Evolutionary conservation across 2,888 invertebrate genomes (phyloP).

Genomic region (Choristoneura rosaceana): DNA sequence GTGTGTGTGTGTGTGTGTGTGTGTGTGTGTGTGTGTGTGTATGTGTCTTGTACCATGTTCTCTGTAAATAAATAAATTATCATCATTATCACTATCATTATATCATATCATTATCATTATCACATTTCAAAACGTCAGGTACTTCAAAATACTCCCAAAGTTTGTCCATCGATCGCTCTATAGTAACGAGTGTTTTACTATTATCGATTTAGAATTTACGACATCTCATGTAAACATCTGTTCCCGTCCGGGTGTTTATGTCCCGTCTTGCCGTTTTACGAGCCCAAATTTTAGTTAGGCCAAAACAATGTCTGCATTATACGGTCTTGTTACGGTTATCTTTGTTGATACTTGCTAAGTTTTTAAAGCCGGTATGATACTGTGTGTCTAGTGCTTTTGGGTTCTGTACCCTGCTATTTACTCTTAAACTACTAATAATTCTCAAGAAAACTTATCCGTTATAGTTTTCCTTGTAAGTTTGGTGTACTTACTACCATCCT

Average conservation of each 20-base stretch:
- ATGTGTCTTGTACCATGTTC: too few relatives aligned
- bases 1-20: too few relatives aligned
- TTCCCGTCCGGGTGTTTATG: constrained; percentile 23
- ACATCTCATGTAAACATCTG: constrained; percentile 23
- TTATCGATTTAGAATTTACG: constrained; percentile 31
- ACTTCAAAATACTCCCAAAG: neutral
- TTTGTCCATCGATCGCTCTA: neutral
- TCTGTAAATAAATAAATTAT: too few relatives aligned
- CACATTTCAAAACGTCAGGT: neutral
- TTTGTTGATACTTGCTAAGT: neutral
- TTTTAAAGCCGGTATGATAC: neutral
- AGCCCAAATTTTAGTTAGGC: constrained; percentile 18
- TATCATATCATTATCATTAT: too few relatives aligned
- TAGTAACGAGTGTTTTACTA: constrained; percentile 23
- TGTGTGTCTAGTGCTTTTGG: neutral
- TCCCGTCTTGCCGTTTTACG: neutral
- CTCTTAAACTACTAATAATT: too few relatives aligned
- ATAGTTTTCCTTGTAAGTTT: too few relatives aligned
- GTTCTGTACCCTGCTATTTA: too few relatives aligned
- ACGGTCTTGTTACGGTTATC: constrained; percentile 17
- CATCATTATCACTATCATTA: too few relatives aligned
- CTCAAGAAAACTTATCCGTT: too few relatives aligned
- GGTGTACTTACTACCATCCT: too few relatives aligned
- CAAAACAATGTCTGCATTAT: constrained; percentile 18
- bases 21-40: too few relatives aligned